phyloP scores from a whole-genome alignment of 37 sponge, comb jelly and placozoan genomes.

The Lycopodina hypogea region DNA sequence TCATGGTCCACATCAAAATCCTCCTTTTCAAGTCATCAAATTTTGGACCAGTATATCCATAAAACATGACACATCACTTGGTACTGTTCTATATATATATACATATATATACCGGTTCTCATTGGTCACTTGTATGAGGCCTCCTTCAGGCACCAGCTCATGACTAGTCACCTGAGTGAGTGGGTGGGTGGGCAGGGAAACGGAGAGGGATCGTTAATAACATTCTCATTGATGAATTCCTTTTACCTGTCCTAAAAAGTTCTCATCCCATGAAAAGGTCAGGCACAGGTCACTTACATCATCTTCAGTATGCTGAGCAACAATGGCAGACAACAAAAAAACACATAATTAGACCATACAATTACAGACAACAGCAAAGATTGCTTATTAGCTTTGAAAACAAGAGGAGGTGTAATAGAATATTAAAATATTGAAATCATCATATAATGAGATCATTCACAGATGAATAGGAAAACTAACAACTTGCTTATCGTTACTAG shows the following conservation, averaged over 20 bases:
- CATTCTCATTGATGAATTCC: neutral
- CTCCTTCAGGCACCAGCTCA: constrained; percentile 92
- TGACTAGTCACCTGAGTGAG: constrained; percentile 67
- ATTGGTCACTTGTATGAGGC: constrained; percentile 75
- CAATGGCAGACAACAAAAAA: neutral
- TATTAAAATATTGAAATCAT: too few relatives aligned
- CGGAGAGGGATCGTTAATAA: neutral
- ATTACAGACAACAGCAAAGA: too few relatives aligned
- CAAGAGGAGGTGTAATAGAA: too few relatives aligned
- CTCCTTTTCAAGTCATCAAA: too few relatives aligned
- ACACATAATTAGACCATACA: neutral
- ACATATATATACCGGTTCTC: constrained; percentile 73
- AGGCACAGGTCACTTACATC: constrained; percentile 82
- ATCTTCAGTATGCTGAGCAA: constrained; percentile 70
- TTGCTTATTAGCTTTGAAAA: neutral
- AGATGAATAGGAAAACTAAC: too few relatives aligned
- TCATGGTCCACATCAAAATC: too few relatives aligned
- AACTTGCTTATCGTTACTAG: too few relatives aligned
- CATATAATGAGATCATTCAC: too few relatives aligned
- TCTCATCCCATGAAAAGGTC: constrained; percentile 90
- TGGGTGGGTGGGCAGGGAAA: neutral
- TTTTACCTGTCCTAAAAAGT: constrained; percentile 84
- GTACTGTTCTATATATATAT: too few relatives aligned
- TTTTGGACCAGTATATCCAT: too few relatives aligned
- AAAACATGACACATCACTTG: too few relatives aligned